A percentile compares a stretch with the other conserved stretches of the same genome.
phyloP scores from a whole-genome alignment of 2,888 invertebrate species.

The Amblyteles armatorius region DNA sequence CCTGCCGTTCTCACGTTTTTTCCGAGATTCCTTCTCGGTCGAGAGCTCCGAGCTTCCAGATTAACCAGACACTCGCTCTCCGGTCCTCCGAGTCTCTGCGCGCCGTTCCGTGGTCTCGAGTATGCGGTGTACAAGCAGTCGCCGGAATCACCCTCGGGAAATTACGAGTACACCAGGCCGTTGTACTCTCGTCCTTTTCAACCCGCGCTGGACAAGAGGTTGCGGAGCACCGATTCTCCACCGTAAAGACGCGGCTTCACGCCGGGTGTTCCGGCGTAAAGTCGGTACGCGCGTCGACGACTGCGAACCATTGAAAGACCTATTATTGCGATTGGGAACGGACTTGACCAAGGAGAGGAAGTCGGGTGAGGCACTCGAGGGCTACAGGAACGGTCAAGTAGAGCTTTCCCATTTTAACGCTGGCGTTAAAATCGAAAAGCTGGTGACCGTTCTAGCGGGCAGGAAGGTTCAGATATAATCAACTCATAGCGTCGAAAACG shows the following conservation, averaged over 20 bases:
- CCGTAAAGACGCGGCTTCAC: too few relatives aligned
- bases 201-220: constrained; percentile 26
- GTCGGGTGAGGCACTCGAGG: not conserved
- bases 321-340: not conserved
- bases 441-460: not conserved
- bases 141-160: constrained; percentile 62
- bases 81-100: not conserved
- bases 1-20: not conserved
- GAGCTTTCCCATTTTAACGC: not conserved
- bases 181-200: constrained; percentile 38
- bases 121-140: constrained; percentile 39
- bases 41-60: constrained; percentile 6
- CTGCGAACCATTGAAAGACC: not conserved
- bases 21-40: constrained; percentile 1
- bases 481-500: not conserved
- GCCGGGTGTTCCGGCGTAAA: not conserved
- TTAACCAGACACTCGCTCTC: constrained; percentile 1
- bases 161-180: constrained; percentile 54
- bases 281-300: not conserved
- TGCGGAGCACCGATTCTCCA: not conserved
- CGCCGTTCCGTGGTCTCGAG: constrained; percentile 20
- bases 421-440: not conserved
- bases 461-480: not conserved
- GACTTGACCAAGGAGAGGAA: not conserved
- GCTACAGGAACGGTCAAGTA: not conserved